Evolutionary conservation across 1,140 invertebrate genomes (phyloP).

Genomic region (Pollicipes pollicipes): DNA sequence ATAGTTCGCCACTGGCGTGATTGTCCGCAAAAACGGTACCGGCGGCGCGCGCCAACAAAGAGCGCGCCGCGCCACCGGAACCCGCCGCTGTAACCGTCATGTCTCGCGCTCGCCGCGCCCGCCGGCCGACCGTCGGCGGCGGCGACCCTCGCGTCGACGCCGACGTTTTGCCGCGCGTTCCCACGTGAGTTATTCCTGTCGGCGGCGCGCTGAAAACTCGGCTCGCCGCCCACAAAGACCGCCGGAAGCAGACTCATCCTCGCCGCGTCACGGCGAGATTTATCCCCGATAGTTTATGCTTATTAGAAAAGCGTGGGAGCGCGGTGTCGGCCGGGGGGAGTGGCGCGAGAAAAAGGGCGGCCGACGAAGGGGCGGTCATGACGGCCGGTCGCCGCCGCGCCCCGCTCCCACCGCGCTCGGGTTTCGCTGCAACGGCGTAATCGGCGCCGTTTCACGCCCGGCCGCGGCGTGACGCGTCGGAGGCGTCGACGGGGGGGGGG

Average conservation of each 20-base stretch:
- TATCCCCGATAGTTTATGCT: constrained; percentile 1
- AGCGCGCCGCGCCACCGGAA: not conserved
- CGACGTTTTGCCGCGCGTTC: not conserved
- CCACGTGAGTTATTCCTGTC: not conserved
- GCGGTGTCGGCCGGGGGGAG: not conserved
- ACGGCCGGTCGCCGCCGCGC: too few relatives aligned
- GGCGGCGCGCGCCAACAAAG: not conserved
- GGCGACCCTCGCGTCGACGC: not conserved
- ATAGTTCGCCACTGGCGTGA: not conserved
- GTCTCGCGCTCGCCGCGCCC: not conserved
- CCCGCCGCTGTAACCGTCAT: not conserved
- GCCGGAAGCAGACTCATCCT: not conserved
- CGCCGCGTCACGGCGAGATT: not conserved
- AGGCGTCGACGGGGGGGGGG: too few relatives aligned
- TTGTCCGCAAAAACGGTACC: not conserved
- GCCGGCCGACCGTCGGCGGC: too few relatives aligned
- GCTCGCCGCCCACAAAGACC: not conserved
- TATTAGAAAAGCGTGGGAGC: constrained; percentile 1
- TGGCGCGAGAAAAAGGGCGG: not conserved
- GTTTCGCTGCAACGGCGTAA: not conserved
- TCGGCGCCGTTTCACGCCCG: not conserved
- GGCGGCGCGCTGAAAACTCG: not conserved
- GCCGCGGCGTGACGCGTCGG: not conserved
- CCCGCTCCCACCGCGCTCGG: not conserved
- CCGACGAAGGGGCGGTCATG: not conserved